Percentiles rank a stretch among this genome's conserved stretches.
Evolutionary conservation across 2,888 invertebrate genomes (phyloP).

Genomic region (Tenthredo distinguenda): DNA sequence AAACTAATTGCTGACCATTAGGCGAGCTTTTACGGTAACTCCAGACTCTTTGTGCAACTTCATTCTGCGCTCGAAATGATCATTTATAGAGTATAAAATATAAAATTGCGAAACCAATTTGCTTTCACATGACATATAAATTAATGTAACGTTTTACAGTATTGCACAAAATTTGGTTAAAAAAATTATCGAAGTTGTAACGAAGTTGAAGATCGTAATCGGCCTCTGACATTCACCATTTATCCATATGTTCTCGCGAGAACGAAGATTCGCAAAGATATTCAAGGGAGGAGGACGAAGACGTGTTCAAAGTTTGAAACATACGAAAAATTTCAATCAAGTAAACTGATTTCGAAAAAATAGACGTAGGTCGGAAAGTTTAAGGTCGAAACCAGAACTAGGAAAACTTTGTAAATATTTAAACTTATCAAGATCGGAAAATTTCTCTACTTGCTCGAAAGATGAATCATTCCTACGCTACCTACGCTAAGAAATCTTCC

Average conservation of each 20-base stretch:
- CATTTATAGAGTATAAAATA: not conserved
- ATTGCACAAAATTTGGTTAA: not conserved
- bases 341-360: not conserved
- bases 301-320: not conserved
- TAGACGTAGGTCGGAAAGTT: not conserved
- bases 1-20: not conserved
- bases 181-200: constrained; percentile 1
- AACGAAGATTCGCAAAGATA: not conserved
- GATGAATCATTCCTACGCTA: not conserved
- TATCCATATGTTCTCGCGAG: not conserved
- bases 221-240: not conserved
- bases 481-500: not conserved
- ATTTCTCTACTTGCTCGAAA: not conserved
- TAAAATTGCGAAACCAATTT: not conserved
- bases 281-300: not conserved
- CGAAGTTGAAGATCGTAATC: not conserved
- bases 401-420: not conserved
- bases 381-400: not conserved
- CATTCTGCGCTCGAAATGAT: not conserved
- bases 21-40: not conserved
- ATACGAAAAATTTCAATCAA: not conserved
- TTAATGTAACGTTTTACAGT: not conserved
- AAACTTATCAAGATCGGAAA: not conserved
- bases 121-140: not conserved
- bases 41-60: not conserved